Conservation (phyloP, 35 echinoderm and acorn worm species). For the Patiria miniata region DNA sequence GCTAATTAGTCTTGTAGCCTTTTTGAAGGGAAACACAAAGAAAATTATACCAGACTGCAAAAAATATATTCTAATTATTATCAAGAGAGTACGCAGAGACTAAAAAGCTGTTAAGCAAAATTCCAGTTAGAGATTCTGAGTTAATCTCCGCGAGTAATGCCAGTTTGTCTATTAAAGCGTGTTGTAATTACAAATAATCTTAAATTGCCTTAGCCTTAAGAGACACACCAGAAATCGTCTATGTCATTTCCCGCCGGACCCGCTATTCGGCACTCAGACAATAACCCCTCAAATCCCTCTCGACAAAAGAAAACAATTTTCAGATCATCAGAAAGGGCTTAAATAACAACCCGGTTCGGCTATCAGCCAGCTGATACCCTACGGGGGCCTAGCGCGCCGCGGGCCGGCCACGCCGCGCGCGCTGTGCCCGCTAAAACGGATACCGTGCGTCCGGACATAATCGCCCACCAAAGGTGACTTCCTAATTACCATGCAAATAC, state of each 20-base stretch:
- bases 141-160: not conserved
- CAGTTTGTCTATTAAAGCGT: not conserved
- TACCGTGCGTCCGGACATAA: too few species aligned
- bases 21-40: too few species aligned
- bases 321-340: conserved; percentile 8
- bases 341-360: not conserved
- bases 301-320: not conserved
- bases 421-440: too few species aligned
- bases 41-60: too few species aligned
- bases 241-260: conserved; percentile 10
- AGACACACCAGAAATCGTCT: not conserved
- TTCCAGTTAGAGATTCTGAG: not conserved
- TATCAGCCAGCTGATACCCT: too few species aligned
- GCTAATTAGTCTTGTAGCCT: too few species aligned
- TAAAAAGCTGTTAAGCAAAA: not conserved
- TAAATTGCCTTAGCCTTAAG: not conserved
- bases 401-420: too few species aligned
- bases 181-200: not conserved
- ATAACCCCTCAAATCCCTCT: not conserved
- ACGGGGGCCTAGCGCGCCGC: too few species aligned
- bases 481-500: conserved; percentile 17
- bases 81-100: too few species aligned
- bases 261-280: not conserved
- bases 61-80: too few species aligned
- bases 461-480: not conserved